Conservation (phyloP, 2,888 invertebrate species). For the Athalia rosae region DNA sequence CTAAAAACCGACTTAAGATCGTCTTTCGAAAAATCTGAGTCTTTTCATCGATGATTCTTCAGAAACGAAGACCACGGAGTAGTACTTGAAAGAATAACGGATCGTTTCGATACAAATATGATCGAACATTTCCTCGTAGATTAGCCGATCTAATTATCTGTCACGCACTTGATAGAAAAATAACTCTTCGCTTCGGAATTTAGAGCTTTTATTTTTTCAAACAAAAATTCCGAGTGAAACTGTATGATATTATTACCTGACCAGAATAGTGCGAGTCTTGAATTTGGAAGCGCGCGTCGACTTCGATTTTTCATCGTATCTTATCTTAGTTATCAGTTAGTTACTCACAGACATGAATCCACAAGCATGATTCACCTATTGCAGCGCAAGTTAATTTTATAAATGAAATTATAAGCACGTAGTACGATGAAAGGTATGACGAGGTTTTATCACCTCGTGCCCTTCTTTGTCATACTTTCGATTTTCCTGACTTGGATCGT, state of each 20-base stretch:
- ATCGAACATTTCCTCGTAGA: too few relatives aligned
- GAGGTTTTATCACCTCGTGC: background rate
- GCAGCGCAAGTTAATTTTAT: slow-evolving; percentile 33
- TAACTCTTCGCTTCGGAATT: too few relatives aligned
- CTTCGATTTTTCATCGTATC: slow-evolving; percentile 55
- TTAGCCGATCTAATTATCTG: too few relatives aligned
- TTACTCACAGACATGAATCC: slow-evolving; percentile 59
- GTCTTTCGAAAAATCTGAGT: background rate
- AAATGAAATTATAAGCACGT: slow-evolving; percentile 19
- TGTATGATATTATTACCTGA: background rate
- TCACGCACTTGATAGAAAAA: too few relatives aligned
- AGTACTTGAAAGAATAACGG: too few relatives aligned
- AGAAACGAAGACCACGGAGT: too few relatives aligned
- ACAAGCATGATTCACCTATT: slow-evolving; percentile 57
- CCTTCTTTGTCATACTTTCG: slow-evolving; percentile 5
- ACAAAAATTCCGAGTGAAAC: too few relatives aligned
- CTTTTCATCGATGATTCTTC: too few relatives aligned
- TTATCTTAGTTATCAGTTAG: slow-evolving; percentile 69
- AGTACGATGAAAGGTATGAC: background rate
- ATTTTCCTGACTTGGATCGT: background rate
- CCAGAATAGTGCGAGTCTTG: slow-evolving; percentile 11
- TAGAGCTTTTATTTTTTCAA: too few relatives aligned
- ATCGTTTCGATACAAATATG: too few relatives aligned
- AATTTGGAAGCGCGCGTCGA: slow-evolving; percentile 51
- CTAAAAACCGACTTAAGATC: too few relatives aligned